Percentiles rank a stretch among this genome's conserved stretches.
These are phyloP conservation scores for Pandemis cinnamomeana DNA, from an alignment of 2,888 invertebrate genomes.

Conservation along the genomic window DNA sequence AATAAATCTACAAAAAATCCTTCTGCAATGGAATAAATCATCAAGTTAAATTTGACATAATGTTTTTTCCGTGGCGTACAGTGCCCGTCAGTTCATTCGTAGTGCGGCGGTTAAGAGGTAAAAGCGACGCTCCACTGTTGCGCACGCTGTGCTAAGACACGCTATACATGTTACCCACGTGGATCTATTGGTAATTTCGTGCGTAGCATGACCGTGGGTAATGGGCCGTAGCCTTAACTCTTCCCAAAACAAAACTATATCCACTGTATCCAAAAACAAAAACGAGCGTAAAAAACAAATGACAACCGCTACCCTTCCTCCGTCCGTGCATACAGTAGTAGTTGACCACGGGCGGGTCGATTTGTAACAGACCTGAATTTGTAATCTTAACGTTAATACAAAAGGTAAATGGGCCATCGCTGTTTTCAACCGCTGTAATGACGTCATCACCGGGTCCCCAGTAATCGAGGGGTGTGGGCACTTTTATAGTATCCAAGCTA, in stretches of 20 bases:
- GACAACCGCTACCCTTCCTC: constrained; percentile 10
- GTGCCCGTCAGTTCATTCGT: too few relatives aligned
- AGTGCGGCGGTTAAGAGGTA: too few relatives aligned
- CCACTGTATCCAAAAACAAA: not conserved
- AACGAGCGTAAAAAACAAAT: constrained; percentile 19
- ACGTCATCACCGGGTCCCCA: constrained; percentile 68
- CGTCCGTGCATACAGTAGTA: constrained; percentile 18
- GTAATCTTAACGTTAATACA: constrained; percentile 68
- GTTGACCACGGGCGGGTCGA: constrained; percentile 27
- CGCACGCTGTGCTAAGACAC: too few relatives aligned
- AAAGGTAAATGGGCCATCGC: constrained; percentile 70
- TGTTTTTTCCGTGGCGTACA: too few relatives aligned
- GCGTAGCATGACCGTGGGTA: too few relatives aligned
- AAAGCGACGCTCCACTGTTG: too few relatives aligned
- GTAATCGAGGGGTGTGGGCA: constrained; percentile 63
- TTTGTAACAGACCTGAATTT: constrained; percentile 55
- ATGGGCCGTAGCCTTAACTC: too few relatives aligned
- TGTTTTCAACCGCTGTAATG: constrained; percentile 71
- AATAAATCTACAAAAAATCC: too few relatives aligned
- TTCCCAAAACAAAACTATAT: not conserved
- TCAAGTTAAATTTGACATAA: not conserved
- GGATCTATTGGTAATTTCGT: too few relatives aligned
- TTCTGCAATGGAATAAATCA: not conserved
- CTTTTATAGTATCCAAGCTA: constrained; percentile 57
- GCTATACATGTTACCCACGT: too few relatives aligned